phyloP scores from a whole-genome alignment of 2,797 vertebrate species.

The Gallinago nigripennis region DNA sequence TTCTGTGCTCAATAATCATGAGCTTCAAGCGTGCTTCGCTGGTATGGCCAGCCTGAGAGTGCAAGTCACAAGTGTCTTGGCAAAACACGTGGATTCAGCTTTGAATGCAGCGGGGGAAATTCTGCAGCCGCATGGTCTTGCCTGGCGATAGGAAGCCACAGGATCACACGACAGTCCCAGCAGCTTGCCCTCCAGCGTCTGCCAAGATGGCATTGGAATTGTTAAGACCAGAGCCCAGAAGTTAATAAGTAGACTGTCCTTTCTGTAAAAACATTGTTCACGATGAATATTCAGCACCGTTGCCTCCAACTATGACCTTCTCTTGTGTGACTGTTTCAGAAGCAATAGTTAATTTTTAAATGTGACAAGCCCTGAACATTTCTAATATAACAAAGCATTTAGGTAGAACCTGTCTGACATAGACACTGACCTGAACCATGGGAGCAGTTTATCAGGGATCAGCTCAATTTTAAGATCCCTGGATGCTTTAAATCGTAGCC shows the following conservation, averaged over 20 bases:
- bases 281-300: not conserved
- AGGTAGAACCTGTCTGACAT: not conserved
- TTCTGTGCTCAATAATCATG: not conserved
- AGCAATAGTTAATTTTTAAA: not conserved
- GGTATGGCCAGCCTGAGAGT: not conserved
- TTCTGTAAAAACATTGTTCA: not conserved
- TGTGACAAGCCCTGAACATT: not conserved
- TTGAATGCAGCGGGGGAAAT: not conserved
- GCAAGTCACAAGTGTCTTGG: fast-evolving
- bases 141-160: not conserved
- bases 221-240: not conserved
- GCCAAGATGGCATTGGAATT: not conserved
- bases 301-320: not conserved
- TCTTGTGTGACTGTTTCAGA: not conserved
- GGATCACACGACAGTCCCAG: no score
- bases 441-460: not conserved
- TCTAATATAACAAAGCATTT: not conserved
- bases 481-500: not conserved
- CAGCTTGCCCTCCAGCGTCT: not conserved
- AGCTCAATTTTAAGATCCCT: not conserved
- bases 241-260: not conserved
- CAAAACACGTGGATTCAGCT: not conserved
- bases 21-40: not conserved
- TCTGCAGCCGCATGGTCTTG: not conserved
- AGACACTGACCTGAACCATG: not conserved